These are phyloP conservation scores for Zaprionus nigranus DNA, from an alignment of 1,140 invertebrate genomes.

Conservation along the genomic window DNA sequence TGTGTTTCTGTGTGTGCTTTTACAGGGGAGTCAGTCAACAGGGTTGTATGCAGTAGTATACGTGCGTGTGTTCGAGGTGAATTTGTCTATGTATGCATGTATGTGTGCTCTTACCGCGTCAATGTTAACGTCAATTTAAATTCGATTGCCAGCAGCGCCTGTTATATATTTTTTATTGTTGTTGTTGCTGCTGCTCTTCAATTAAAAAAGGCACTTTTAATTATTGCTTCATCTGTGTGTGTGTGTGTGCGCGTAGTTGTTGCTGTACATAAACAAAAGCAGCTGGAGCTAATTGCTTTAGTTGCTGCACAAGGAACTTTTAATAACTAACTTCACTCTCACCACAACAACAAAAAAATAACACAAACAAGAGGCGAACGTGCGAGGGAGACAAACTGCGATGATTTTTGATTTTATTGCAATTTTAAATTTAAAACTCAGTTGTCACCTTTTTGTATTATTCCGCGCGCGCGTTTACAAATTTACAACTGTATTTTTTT, in stretches of 20 bases:
- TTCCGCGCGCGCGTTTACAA: conserved; percentile 33
- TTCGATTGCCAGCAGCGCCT: conserved; percentile 60
- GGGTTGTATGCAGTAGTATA: conserved; percentile 25
- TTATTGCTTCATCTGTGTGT: conserved; percentile 72
- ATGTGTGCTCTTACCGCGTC: conserved; percentile 65
- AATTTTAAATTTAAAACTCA: conserved; percentile 17
- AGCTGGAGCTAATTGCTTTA: conserved; percentile 54
- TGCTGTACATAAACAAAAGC: conserved; percentile 51
- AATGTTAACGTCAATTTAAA: conserved; percentile 73
- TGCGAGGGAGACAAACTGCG: conserved; percentile 21
- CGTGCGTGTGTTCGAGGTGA: neutral
- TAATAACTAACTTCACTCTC: conserved; percentile 50
- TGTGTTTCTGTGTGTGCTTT: conserved; percentile 37
- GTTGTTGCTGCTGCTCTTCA: conserved; percentile 50
- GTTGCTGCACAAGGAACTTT: conserved; percentile 62
- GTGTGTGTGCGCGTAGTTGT: conserved; percentile 11
- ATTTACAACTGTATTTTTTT: conserved; percentile 35
- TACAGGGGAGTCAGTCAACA: conserved; percentile 33
- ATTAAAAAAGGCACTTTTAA: conserved; percentile 81
- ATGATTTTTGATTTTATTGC: conserved; percentile 6
- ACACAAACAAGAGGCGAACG: conserved; percentile 32
- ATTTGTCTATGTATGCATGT: neutral
- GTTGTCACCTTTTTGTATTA: conserved; percentile 25
- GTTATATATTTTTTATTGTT: conserved; percentile 9
- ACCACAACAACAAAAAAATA: conserved; percentile 29